These are phyloP conservation scores for Eueides isabella DNA, from an alignment of 1,140 invertebrate genomes.

Conservation along the genomic window DNA sequence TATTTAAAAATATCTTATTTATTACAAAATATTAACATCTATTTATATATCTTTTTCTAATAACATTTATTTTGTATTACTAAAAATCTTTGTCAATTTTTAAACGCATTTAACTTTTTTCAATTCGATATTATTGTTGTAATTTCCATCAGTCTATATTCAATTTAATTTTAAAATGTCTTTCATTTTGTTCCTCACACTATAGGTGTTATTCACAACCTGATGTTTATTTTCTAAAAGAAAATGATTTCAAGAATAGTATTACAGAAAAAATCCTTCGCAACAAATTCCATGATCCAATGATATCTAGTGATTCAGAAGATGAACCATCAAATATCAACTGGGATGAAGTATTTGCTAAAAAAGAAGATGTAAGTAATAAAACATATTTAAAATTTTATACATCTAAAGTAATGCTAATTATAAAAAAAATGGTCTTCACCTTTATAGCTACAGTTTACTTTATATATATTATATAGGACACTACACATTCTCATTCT, in stretches of 20 bases:
- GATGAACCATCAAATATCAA: conserved; percentile 54
- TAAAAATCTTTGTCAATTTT: too few species aligned
- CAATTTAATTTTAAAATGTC: background rate
- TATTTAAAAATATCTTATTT: background rate
- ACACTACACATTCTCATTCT: too few species aligned
- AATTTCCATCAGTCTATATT: background rate
- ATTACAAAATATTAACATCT: background rate
- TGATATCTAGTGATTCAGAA: conserved; percentile 64
- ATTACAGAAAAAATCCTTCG: conserved; percentile 63
- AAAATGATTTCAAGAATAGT: conserved; percentile 57
- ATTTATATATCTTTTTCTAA: background rate
- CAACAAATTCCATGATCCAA: conserved; percentile 63
- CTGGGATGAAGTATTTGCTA: conserved; percentile 64
- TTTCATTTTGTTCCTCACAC: background rate
- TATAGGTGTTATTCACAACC: conserved; percentile 55
- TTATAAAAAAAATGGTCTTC: too few species aligned
- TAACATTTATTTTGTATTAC: background rate
- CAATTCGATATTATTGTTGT: too few species aligned
- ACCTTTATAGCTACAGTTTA: too few species aligned
- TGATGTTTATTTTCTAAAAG: conserved; percentile 55
- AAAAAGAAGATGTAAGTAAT: conserved; percentile 51
- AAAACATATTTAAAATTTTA: background rate
- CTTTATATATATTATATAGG: too few species aligned
- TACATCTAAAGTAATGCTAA: background rate
- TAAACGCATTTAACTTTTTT: too few species aligned